Evolutionary conservation across 2,113 vertebrate genomes (phyloP).

Genomic region (Istiophorus platypterus): DNA sequence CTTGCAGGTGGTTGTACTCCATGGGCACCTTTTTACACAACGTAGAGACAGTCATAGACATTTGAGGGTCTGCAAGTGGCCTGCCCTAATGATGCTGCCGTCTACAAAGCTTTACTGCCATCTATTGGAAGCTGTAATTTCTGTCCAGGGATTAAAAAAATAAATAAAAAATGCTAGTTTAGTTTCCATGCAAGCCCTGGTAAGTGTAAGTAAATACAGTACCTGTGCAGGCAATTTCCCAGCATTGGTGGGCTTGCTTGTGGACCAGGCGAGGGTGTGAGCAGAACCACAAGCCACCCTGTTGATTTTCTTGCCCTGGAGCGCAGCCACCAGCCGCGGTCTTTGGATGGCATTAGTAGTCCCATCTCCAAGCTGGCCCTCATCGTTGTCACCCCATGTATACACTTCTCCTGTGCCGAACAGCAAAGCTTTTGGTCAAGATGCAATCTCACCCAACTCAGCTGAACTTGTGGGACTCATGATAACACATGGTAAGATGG

Average conservation of each 20-base stretch:
- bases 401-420: conserved; percentile 92
- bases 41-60: not conserved
- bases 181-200: not conserved
- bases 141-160: not conserved
- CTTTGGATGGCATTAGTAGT: conserved; percentile 99
- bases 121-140: conserved; percentile 51
- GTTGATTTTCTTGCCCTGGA: conserved; percentile 99
- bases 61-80: not conserved
- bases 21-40: conserved; percentile 91
- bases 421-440: conserved; percentile 39
- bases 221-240: conserved; percentile 98
- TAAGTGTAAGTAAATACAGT: not conserved
- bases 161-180: not conserved
- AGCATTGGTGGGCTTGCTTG: conserved; percentile 97
- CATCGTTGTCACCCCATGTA: conserved; percentile 99
- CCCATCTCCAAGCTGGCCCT: conserved; percentile 97
- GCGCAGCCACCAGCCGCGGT: conserved; percentile 93
- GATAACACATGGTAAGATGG: not conserved
- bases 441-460: not conserved
- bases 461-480: not conserved
- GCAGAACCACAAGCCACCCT: conserved; percentile 97
- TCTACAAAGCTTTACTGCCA: conserved; percentile 55
- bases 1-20: conserved; percentile 99
- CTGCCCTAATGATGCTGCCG: not conserved
- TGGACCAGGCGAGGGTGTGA: conserved; percentile 98